Conservation (phyloP, 1,140 invertebrate species). For the Drosophila saltans region DNA sequence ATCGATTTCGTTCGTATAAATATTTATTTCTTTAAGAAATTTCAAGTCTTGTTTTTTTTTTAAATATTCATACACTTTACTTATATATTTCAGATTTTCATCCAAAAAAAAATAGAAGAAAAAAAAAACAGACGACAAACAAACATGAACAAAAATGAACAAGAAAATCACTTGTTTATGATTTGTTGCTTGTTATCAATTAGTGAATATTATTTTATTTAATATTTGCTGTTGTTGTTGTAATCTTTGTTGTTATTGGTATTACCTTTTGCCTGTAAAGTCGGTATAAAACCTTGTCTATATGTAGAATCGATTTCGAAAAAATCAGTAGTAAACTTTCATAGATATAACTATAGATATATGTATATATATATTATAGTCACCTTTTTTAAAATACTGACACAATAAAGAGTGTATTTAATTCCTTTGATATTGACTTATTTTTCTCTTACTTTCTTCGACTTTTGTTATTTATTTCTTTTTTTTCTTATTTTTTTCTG, state of each 20-base stretch:
- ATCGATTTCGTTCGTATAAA: constrained; percentile 58
- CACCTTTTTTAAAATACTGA: no score
- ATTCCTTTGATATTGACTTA: constrained; percentile 11
- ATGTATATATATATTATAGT: neutral
- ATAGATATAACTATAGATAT: neutral
- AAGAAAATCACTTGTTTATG: constrained; percentile 31
- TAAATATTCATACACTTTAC: constrained; percentile 46
- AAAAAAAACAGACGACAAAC: neutral
- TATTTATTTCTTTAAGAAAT: constrained; percentile 75
- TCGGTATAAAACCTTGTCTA: constrained; percentile 68
- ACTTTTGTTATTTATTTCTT: constrained; percentile 9
- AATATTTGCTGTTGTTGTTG: constrained; percentile 3
- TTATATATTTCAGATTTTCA: constrained; percentile 43
- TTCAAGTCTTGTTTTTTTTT: constrained; percentile 62
- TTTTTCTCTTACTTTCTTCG: constrained; percentile 4
- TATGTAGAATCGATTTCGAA: constrained; percentile 11
- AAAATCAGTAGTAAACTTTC: neutral
- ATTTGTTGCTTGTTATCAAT: constrained; percentile 7
- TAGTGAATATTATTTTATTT: constrained; percentile 34
- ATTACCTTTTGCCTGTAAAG: constrained; percentile 50
- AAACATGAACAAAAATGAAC: neutral
- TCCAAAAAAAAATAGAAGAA: constrained; percentile 36
- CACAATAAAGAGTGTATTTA: no score
- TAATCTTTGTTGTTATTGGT: neutral
- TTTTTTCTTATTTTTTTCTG: constrained; percentile 2